A percentile compares a stretch with the other conserved stretches of the same genome.
Evolutionary conservation across 2,797 vertebrate species (phyloP).

Genomic region (Lagothrix lagotricha): DNA sequence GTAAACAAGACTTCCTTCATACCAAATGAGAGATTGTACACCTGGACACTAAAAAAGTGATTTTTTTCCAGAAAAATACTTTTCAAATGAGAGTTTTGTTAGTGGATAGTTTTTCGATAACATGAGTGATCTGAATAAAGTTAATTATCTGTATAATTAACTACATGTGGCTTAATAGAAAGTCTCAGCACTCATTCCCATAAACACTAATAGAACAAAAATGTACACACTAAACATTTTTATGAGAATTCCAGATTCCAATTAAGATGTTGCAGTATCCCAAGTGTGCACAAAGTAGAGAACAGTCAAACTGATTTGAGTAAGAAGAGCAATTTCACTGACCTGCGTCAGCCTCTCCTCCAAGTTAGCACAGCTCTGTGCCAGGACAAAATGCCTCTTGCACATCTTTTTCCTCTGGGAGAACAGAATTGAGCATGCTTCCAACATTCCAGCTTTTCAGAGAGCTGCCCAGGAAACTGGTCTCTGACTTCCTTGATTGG

Average conservation of each 20-base stretch:
- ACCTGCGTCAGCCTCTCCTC: neutral
- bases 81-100: neutral
- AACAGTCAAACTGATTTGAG: neutral
- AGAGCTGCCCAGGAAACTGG: neutral
- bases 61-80: neutral
- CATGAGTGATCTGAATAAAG: neutral
- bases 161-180: neutral
- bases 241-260: neutral
- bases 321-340: neutral
- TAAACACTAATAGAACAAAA: neutral
- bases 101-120: neutral
- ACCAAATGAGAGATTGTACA: neutral
- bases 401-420: neutral
- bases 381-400: neutral
- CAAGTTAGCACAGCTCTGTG: neutral
- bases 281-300: neutral
- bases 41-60: neutral
- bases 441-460: neutral
- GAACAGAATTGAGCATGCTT: neutral
- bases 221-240: neutral
- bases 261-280: neutral
- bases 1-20: neutral
- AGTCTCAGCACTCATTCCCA: neutral
- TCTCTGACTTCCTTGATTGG: neutral
- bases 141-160: neutral